These are phyloP conservation scores for Zaprionus kolodkinae DNA, from an alignment of 1,140 invertebrate genomes.

Conservation along the genomic window DNA sequence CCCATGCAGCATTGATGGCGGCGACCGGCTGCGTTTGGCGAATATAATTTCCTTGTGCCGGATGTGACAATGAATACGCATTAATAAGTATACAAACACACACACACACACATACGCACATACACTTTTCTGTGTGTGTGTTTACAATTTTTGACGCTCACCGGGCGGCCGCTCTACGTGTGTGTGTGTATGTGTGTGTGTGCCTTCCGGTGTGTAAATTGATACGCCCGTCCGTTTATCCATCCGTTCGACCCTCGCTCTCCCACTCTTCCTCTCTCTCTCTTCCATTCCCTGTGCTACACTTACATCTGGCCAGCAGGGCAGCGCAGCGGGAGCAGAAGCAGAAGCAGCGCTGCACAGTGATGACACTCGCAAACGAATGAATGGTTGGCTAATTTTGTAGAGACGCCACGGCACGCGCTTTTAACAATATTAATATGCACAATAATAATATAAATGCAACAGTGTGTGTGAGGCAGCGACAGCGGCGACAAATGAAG, in stretches of 20 bases:
- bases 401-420: slow-evolving; percentile 60
- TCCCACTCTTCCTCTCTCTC: neutral
- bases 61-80: slow-evolving; percentile 82
- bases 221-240: slow-evolving; percentile 57
- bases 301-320: neutral
- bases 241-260: slow-evolving; percentile 18
- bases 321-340: neutral
- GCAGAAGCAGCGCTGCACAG: neutral
- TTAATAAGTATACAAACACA: slow-evolving; percentile 73
- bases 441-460: slow-evolving; percentile 72
- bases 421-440: slow-evolving; percentile 81
- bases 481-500: slow-evolving; percentile 48
- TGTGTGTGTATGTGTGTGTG: slow-evolving; percentile 48
- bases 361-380: slow-evolving; percentile 25
- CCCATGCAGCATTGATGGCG: too few species aligned
- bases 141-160: slow-evolving; percentile 63
- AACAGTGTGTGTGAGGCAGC: slow-evolving; percentile 8
- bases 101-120: neutral
- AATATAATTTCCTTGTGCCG: slow-evolving; percentile 80
- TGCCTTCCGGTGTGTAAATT: slow-evolving; percentile 77
- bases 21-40: slow-evolving; percentile 41
- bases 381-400: slow-evolving; percentile 79
- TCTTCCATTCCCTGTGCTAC: neutral
- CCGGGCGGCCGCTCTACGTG: slow-evolving; percentile 26
- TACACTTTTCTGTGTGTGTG: slow-evolving; percentile 2